Base-by-base conservation (phyloP, 2,888 invertebrate genomes). In the Drosophila bunnanda region DNA sequence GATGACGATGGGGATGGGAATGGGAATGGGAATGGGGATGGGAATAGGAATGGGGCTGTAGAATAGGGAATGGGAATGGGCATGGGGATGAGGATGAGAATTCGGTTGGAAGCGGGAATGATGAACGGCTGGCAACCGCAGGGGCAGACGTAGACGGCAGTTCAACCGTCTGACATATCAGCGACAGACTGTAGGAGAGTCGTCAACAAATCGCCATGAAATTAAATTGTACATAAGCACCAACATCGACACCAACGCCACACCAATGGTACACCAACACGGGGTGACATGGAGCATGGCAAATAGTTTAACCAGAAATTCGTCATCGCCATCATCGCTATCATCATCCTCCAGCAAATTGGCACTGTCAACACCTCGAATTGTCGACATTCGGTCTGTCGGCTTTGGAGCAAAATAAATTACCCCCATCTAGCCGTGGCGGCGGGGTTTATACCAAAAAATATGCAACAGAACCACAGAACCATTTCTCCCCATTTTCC, bases 291-390 rank as follows among this genome's bases (percentile, higher is more conserved):
- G 58, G 61, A 56, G 25, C 39, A 60, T 53, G 57, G 81, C 88
- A 84, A 89, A 89, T 89, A 89, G 87, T 85, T 85, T 89, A 84
- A 82, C 79, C 87, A 76, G 76, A 80, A 74, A 89, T 89, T 82
- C 82, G 88, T 89, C 85, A 85, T 77, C 76, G 60, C 41, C 82
- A 76, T 55, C 82, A 75, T 55, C 64, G 69, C 65, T 62, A 56
- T n/a, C 60, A 53, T 25, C 64, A 55, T 66, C 59, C 34, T 68
- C 5, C 57, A 30, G 57, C 70, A 60, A 80, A 83, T 85, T 86
- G 78, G 84, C 79, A 50, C 70, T 81, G 84, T 87, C 89, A 88
- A 76, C 84, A 83, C 77, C 79, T 77, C 71, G 38, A 52, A 55
- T 59, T 25, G 59, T 62, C 53, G 67, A 55, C 50, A 30, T 58